Evolutionary conservation across 2,888 invertebrate species (phyloP), one percentile per base, ranked within the genome.

Genomic region (Chouioia cunea): DNA sequence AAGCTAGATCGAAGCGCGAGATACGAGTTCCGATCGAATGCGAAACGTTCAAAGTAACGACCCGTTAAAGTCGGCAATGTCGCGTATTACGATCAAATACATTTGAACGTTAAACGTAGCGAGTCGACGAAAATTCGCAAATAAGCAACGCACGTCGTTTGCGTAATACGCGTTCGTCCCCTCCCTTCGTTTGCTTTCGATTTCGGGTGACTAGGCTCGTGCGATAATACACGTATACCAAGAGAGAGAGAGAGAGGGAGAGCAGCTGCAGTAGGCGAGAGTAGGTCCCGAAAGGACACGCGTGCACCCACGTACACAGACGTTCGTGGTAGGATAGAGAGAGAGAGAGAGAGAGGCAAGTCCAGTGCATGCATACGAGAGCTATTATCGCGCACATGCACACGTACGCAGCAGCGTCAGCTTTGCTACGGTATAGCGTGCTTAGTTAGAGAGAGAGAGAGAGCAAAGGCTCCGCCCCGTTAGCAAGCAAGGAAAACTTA

Each of bases 401-500:
- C 10, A 50, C 50, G 23, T 2, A 16, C 8, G 43, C 54, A 71
- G 70, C 66, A 75, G 76, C 78, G 77, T 76, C 77, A 78, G 78
- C 78, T 76, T 77, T n/a, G n/a, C n/a, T n/a, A n/a, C n/a, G n/a
- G n/a, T n/a, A n/a, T n/a, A n/a, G n/a, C n/a, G n/a, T n/a, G n/a
- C n/a, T n/a, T n/a, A n/a, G n/a, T n/a, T n/a, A n/a, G n/a, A n/a
- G n/a, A n/a, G n/a, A n/a, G n/a, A n/a, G 75, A 71, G 75, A 72
- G 75, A 73, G 75, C 73, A 74, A 74, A 77, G 70, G 80, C 79
- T 75, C 81, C 78, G 77, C 81, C 79, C 78, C 83, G 81, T 78
- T 27, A n/a, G 27, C 66, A 47, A 73, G 76, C 80, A n/a, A n/a
- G n/a, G 85, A 86, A 86, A 91, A 91, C 89, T 92, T 92, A 91